These are phyloP conservation scores for Bursaphelenchus mucronatus DNA, from an alignment of 1,140 invertebrate genomes.

Conservation along the genomic window DNA sequence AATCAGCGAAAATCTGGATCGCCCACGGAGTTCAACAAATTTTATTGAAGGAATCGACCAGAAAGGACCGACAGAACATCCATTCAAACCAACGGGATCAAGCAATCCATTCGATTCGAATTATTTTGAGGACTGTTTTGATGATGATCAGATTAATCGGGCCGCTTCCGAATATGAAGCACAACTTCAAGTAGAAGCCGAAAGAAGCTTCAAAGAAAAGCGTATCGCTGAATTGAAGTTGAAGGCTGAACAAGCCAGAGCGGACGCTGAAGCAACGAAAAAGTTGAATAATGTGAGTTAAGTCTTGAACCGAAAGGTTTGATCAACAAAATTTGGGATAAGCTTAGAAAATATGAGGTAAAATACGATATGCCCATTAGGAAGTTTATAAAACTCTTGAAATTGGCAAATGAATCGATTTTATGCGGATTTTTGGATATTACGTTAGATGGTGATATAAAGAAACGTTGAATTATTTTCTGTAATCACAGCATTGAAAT, in stretches of 20 bases:
- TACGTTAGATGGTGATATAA: too few species aligned
- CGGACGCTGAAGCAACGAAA: constrained; percentile 20
- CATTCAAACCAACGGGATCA: background rate
- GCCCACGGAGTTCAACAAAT: background rate
- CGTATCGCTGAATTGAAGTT: constrained; percentile 2
- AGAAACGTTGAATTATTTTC: too few species aligned
- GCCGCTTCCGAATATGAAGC: background rate
- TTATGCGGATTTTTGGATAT: too few species aligned
- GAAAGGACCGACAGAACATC: background rate
- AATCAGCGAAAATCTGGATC: too few species aligned
- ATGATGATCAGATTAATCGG: background rate
- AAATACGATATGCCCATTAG: too few species aligned
- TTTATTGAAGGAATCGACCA: background rate
- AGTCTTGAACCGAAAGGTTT: background rate
- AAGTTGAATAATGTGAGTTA: constrained; percentile 8
- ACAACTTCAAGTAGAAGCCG: constrained; percentile 16
- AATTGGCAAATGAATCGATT: too few species aligned
- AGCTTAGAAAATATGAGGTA: too few species aligned
- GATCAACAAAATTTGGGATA: background rate
- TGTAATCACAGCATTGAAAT: too few species aligned
- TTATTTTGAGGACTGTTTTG: constrained; percentile 26
- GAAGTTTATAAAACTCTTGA: too few species aligned
- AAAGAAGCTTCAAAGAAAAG: constrained; percentile 1
- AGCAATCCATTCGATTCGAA: constrained; percentile 15
- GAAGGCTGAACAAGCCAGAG: constrained; percentile 17